These are phyloP conservation scores for Macrocentrus cingulum DNA, from an alignment of 1,140 invertebrate genomes.

Conservation along the genomic window DNA sequence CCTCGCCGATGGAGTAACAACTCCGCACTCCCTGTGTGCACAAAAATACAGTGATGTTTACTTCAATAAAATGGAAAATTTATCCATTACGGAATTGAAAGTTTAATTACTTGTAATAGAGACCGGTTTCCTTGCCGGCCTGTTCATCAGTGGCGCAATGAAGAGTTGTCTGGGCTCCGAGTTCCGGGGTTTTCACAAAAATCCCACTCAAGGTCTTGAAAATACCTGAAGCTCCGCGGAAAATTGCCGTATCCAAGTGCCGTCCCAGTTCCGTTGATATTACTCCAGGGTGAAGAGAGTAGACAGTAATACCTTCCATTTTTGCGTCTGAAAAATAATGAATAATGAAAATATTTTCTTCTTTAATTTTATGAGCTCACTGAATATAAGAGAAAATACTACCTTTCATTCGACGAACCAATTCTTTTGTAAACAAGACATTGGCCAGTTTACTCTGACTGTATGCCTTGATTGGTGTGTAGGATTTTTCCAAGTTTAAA, in stretches of 20 bases:
- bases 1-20: slow-evolving; percentile 45
- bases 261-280: slow-evolving; percentile 75
- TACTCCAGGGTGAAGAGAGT: slow-evolving; percentile 73
- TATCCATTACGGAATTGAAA: no score
- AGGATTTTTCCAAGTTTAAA: slow-evolving; percentile 67
- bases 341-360: no score
- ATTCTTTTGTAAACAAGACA: slow-evolving; percentile 70
- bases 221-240: slow-evolving; percentile 48
- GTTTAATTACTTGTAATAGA: slow-evolving; percentile 68
- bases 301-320: slow-evolving; percentile 64
- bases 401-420: slow-evolving; percentile 63
- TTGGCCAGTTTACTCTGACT: slow-evolving; percentile 76
- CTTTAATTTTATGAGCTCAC: no score
- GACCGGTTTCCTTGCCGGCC: slow-evolving; percentile 65
- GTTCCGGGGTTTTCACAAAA: slow-evolving; percentile 65
- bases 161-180: slow-evolving; percentile 79
- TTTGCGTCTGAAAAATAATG: slow-evolving; percentile 47
- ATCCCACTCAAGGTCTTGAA: slow-evolving; percentile 38
- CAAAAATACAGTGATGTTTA: slow-evolving; percentile 15
- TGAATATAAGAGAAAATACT: no score
- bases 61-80: slow-evolving; percentile 12
- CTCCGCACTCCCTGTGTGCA: slow-evolving; percentile 64
- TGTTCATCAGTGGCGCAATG: slow-evolving; percentile 75
- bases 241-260: slow-evolving; percentile 62
- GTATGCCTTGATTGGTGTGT: slow-evolving; percentile 65